Conservation (phyloP, 2,797 vertebrate genomes). For the Champsocephalus gunnari region DNA sequence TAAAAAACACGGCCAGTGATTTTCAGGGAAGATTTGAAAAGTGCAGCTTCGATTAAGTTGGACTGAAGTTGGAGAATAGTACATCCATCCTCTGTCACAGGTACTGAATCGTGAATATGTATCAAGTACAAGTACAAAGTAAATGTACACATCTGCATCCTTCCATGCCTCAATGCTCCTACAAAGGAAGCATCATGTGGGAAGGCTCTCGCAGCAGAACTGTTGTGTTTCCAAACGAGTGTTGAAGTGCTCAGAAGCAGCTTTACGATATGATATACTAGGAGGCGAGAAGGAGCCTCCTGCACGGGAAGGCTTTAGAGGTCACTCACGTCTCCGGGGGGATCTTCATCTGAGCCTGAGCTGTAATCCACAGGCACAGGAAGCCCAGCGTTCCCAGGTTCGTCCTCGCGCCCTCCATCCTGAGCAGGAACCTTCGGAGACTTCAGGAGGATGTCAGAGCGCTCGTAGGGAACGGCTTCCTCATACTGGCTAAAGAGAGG, state of each 20-base stretch:
- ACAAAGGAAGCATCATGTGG: too few species aligned
- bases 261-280: not conserved
- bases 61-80: too few species aligned
- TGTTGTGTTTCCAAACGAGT: too few species aligned
- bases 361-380: slow-evolving; percentile 76
- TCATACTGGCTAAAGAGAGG: slow-evolving; percentile 60
- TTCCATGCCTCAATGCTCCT: too few species aligned
- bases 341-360: slow-evolving; percentile 88
- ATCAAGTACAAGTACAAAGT: too few species aligned
- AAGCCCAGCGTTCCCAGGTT: slow-evolving; percentile 77
- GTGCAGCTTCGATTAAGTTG: too few species aligned
- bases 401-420: slow-evolving; percentile 28
- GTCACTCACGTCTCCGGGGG: slow-evolving; percentile 87
- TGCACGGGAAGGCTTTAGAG: not conserved
- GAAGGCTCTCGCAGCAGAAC: too few species aligned
- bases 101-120: not conserved
- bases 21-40: too few species aligned
- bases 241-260: too few species aligned
- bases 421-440: not conserved
- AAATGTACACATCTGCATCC: not conserved
- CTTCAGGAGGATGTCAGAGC: not conserved
- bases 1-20: too few species aligned
- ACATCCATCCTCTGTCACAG: not conserved
- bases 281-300: not conserved
- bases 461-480: slow-evolving; percentile 53